Evolutionary conservation across 2,888 invertebrate genomes (phyloP).

Genomic region (Andrena dorsata): DNA sequence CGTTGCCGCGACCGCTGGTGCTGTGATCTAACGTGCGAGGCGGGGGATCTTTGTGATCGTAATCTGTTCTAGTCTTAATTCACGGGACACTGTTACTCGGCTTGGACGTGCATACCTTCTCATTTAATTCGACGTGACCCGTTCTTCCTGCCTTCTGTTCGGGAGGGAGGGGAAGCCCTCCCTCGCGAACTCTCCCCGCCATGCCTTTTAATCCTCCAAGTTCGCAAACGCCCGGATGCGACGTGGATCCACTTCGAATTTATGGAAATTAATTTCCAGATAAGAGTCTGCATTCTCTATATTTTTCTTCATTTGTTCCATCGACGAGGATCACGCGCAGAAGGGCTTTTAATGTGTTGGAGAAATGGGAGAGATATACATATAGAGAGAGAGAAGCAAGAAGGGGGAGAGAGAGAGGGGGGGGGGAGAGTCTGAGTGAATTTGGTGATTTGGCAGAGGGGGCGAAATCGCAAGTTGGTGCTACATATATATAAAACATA

Average conservation of each 20-base stretch:
- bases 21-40: conserved; percentile 24
- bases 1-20: background rate
- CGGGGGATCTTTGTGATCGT: background rate
- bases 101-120: background rate
- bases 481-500: conserved; percentile 76
- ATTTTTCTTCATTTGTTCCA: conserved; percentile 2
- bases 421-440: conserved; percentile 71
- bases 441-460: conserved; percentile 82
- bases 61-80: background rate
- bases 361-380: conserved; percentile 42
- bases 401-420: conserved; percentile 56
- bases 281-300: too few relatives aligned
- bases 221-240: conserved; percentile 26
- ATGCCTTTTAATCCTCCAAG: background rate
- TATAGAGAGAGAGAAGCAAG: conserved; percentile 43
- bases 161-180: background rate
- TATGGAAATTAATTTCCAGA: background rate
- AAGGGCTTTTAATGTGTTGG: conserved; percentile 57
- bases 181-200: background rate
- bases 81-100: background rate
- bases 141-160: conserved; percentile 15
- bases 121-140: conserved; percentile 10
- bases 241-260: conserved; percentile 23
- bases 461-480: conserved; percentile 82
- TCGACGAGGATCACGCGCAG: conserved; percentile 36